These are phyloP conservation scores for Diplosoma virens DNA, from an alignment of 23 tunicate genomes.

Conservation along the genomic window DNA sequence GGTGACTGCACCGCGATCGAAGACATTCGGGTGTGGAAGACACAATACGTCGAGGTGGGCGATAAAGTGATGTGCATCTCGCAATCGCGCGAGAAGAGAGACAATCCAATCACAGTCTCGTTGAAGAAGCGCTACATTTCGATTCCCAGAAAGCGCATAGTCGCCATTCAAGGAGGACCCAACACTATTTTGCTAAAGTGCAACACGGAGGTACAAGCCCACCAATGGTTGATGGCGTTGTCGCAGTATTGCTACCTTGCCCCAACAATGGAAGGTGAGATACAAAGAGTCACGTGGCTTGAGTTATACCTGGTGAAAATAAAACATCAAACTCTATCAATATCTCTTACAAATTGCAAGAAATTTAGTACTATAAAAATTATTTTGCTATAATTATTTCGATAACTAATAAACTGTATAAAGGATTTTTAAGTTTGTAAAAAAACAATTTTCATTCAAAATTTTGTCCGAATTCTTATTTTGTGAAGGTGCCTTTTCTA, in stretches of 20 bases:
- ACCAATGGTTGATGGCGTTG: constrained; percentile 33
- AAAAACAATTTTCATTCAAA: too few species aligned
- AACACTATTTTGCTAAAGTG: background rate
- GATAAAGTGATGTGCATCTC: background rate
- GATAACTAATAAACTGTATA: too few species aligned
- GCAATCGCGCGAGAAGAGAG: background rate
- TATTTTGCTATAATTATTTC: too few species aligned
- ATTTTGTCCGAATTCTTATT: too few species aligned
- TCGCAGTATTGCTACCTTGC: constrained; percentile 52
- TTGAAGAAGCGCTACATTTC: background rate
- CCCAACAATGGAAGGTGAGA: constrained; percentile 44
- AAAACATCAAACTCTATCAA: too few species aligned
- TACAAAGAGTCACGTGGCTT: too few species aligned
- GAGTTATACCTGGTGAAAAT: too few species aligned
- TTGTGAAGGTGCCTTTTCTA: too few species aligned
- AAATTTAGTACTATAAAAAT: too few species aligned
- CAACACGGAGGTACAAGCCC: constrained; percentile 9
- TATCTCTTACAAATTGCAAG: too few species aligned
- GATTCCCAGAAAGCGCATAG: constrained; percentile 1
- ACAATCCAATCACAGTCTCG: background rate
- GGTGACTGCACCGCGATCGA: constrained; percentile 5
- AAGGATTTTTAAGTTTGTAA: too few species aligned
- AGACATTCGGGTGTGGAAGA: background rate
- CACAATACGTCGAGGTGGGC: background rate
- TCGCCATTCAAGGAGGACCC: constrained; percentile 9